phyloP scores from a whole-genome alignment of 2,113 vertebrate species.

The Amazona vittata region DNA sequence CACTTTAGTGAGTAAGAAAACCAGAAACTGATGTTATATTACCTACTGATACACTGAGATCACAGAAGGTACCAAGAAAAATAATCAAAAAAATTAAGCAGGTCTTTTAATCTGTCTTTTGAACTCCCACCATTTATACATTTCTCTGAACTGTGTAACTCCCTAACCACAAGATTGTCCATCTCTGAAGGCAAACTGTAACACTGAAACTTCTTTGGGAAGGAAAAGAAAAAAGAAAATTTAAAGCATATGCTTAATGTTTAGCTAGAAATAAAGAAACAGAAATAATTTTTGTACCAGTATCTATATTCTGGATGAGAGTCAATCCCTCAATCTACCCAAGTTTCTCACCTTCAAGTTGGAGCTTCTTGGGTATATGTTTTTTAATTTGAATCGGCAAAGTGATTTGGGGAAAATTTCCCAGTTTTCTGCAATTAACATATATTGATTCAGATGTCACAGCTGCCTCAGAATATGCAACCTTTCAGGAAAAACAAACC shows the following conservation, averaged over 20 bases:
- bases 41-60: background rate
- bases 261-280: background rate
- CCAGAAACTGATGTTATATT: background rate
- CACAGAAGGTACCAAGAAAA: background rate
- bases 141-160: background rate
- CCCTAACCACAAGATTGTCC: background rate
- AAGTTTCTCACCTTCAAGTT: background rate
- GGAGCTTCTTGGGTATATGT: background rate
- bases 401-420: background rate
- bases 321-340: background rate
- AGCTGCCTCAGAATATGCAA: background rate
- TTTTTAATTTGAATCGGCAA: background rate
- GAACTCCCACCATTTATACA: background rate
- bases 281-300: background rate
- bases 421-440: background rate
- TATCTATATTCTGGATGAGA: background rate
- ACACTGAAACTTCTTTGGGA: background rate
- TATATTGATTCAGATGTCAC: background rate
- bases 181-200: background rate
- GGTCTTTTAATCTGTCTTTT: background rate
- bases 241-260: background rate
- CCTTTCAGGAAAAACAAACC: background rate
- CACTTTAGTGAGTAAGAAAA: background rate
- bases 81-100: accelerated
- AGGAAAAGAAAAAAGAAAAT: background rate